A percentile compares a stretch with the other conserved stretches of the same genome.
These are phyloP conservation scores for Crepidodera aurea DNA, from an alignment of 2,888 invertebrate genomes.

Conservation along the genomic window DNA sequence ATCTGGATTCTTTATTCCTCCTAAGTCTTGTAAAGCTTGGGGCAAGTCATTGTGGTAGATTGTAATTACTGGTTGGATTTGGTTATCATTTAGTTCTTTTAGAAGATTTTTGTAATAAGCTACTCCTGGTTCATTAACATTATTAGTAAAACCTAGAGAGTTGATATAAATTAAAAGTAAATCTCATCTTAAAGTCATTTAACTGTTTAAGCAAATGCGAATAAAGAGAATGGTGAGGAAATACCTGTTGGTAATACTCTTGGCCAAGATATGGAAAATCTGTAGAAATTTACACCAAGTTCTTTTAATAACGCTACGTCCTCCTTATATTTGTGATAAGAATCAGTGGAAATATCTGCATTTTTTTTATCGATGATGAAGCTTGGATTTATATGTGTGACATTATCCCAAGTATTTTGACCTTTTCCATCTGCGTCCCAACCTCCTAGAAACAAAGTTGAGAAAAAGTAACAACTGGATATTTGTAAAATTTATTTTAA, in stretches of 20 bases:
- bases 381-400: slow-evolving; percentile 61
- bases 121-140: slow-evolving; percentile 19
- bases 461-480: not conserved
- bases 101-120: slow-evolving; percentile 26
- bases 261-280: slow-evolving; percentile 81
- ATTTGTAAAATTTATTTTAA: no score
- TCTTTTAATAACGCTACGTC: slow-evolving; percentile 71
- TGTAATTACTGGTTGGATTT: slow-evolving; percentile 22
- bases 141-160: slow-evolving; percentile 16
- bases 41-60: slow-evolving; percentile 22
- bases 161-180: not conserved
- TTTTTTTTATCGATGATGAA: slow-evolving; percentile 66
- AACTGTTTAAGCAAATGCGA: not conserved
- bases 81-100: slow-evolving; percentile 17
- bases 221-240: no score
- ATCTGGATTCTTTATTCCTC: slow-evolving; percentile 6
- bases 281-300: slow-evolving; percentile 71
- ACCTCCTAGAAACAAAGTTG: slow-evolving; percentile 45
- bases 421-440: slow-evolving; percentile 54
- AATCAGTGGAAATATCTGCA: slow-evolving; percentile 74
- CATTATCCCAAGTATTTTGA: slow-evolving; percentile 42
- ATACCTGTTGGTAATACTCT: slow-evolving; percentile 74
- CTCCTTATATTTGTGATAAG: slow-evolving; percentile 71
- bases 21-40: slow-evolving; percentile 6
- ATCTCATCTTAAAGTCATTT: not conserved